These are phyloP conservation scores for Indicator maculatus DNA, from an alignment of 2,113 vertebrate genomes.

Conservation along the genomic window DNA sequence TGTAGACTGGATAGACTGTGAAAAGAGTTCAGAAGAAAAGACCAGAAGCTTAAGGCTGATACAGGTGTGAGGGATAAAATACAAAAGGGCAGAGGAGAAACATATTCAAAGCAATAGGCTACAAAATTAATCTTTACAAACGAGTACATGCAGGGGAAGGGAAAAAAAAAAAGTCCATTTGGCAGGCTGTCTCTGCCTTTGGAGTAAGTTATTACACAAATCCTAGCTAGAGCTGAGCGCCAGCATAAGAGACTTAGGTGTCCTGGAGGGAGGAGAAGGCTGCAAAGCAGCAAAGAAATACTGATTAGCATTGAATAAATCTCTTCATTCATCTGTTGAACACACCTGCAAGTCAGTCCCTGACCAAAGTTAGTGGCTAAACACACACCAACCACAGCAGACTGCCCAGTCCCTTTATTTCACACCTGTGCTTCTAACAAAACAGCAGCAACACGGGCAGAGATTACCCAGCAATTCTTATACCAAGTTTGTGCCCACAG, in stretches of 20 bases:
- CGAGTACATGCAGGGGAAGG: not conserved
- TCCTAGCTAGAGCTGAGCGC: not conserved
- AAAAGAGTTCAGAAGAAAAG: not conserved
- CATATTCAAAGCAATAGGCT: not conserved
- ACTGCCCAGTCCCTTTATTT: not conserved
- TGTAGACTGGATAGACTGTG: not conserved
- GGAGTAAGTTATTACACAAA: not conserved
- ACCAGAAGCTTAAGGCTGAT: not conserved
- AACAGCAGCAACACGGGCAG: not conserved
- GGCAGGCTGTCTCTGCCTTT: not conserved
- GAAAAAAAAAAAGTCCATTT: not conserved
- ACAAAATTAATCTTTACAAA: not conserved
- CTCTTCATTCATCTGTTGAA: not conserved
- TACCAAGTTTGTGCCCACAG: not conserved
- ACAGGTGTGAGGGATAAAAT: not conserved
- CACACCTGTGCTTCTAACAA: not conserved
- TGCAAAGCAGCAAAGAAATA: not conserved
- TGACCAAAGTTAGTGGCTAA: not conserved
- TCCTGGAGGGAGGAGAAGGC: not conserved
- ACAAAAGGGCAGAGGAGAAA: not conserved
- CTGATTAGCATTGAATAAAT: not conserved
- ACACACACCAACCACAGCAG: not conserved
- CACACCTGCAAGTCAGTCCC: not conserved
- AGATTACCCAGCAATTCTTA: not conserved
- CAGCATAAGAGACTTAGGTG: not conserved